These are phyloP conservation scores for Plectrocnemia conspersa DNA, from an alignment of 1,140 invertebrate species.

Conservation along the genomic window DNA sequence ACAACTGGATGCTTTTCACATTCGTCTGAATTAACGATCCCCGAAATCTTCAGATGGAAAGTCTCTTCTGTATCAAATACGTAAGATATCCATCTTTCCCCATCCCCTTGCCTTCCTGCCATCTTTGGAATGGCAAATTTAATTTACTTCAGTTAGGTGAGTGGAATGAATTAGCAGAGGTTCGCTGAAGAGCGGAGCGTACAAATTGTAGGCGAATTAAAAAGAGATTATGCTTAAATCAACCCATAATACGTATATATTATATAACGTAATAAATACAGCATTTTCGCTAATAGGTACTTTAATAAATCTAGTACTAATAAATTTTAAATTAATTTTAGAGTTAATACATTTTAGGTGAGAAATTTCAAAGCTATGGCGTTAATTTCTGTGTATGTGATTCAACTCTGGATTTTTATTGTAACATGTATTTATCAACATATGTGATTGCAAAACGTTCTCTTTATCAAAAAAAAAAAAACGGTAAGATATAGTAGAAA, in stretches of 20 bases:
- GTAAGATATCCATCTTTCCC: conserved; percentile 7
- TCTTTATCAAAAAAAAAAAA: no score
- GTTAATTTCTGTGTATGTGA: no score
- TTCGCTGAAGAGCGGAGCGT: neutral
- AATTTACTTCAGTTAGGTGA: neutral
- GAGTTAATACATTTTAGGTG: no score
- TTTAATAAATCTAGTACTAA: no score
- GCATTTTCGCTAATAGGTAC: no score
- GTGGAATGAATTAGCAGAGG: conserved; percentile 1
- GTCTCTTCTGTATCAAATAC: conserved; percentile 1
- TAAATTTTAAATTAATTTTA: no score
- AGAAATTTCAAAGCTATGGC: no score
- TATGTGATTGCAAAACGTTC: no score
- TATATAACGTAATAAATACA: conserved; percentile 5
- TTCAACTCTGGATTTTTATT: no score
- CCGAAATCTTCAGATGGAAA: conserved; percentile 3
- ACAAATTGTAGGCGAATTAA: conserved; percentile 7
- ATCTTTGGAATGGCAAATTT: conserved; percentile 2
- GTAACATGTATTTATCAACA: no score
- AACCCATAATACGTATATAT: no score
- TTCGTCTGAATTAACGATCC: conserved; percentile 21
- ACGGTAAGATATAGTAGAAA: no score
- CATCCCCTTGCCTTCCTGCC: neutral
- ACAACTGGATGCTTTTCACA: conserved; percentile 24
- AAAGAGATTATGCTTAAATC: neutral